phyloP scores from a whole-genome alignment of 2,797 vertebrate species.

The Poeciliopsis presidionis region DNA sequence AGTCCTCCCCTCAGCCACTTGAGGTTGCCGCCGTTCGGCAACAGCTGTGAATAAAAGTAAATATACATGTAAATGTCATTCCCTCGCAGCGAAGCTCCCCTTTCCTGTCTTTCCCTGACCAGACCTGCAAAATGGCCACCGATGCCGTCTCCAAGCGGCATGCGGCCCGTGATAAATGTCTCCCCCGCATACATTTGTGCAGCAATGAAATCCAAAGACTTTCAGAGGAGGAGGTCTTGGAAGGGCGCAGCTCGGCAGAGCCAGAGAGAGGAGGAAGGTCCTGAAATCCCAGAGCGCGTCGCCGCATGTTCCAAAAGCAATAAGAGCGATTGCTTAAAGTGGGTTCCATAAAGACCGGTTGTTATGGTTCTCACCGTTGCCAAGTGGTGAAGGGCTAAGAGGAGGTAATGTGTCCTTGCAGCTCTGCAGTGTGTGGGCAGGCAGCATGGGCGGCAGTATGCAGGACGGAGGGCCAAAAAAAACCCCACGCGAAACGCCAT shows the following conservation, averaged over 20 bases:
- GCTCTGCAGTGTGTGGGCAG: conserved; percentile 59
- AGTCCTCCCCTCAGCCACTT: conserved; percentile 37
- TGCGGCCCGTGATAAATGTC: conserved; percentile 66
- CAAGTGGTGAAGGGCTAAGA: conserved; percentile 68
- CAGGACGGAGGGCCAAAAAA: conserved; percentile 60
- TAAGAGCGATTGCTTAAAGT: conserved; percentile 55
- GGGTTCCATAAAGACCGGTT: conserved; percentile 59
- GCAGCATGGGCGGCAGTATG: conserved; percentile 52
- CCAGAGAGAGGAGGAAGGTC: conserved; percentile 41
- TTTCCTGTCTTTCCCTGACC: conserved; percentile 65
- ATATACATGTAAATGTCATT: conserved; percentile 79
- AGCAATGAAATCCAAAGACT: conserved; percentile 57
- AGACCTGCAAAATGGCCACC: conserved; percentile 61
- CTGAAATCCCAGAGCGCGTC: conserved; percentile 54
- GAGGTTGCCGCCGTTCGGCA: conserved; percentile 62
- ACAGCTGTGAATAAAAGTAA: conserved; percentile 79
- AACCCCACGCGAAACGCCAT: conserved; percentile 48
- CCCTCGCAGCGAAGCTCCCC: conserved; percentile 53
- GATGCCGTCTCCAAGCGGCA: conserved; percentile 50
- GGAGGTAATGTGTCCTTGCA: conserved; percentile 68
- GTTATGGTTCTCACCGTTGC: conserved; percentile 67
- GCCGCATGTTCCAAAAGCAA: conserved; percentile 66
- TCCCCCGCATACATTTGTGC: conserved; percentile 71
- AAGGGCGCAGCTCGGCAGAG: conserved; percentile 37
- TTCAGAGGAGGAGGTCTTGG: conserved; percentile 54